phyloP scores from a whole-genome alignment of 2,797 vertebrate genomes.

The Hirundo rustica region DNA sequence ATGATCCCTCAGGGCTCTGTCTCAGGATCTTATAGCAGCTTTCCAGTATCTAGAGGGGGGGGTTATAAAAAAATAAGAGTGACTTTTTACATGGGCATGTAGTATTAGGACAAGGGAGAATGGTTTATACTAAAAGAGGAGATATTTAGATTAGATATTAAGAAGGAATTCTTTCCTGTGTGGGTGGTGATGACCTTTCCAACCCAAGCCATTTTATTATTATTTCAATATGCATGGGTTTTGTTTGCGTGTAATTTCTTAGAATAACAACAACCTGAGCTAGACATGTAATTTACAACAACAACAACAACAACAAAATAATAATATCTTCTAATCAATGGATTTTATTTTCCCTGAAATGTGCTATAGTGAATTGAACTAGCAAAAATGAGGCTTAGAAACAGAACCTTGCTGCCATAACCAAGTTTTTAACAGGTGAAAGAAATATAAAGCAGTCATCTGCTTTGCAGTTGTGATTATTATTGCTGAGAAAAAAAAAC shows the following conservation, averaged over 20 bases:
- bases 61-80: neutral
- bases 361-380: neutral
- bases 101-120: neutral
- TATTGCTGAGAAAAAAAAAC: neutral
- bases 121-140: neutral
- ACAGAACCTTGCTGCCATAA: neutral
- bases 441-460: neutral
- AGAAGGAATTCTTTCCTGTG: neutral
- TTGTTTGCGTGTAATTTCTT: neutral
- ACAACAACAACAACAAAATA: neutral
- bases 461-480: neutral
- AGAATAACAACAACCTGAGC: neutral
- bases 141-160: neutral
- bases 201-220: neutral
- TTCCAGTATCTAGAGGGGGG: neutral
- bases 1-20: neutral
- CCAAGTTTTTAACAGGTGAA: neutral
- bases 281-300: neutral
- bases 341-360: neutral
- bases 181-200: neutral
- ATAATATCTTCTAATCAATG: neutral
- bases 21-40: neutral
- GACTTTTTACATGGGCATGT: neutral
- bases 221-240: neutral
- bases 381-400: neutral